Percentiles rank a stretch among this genome's conserved stretches.
Conservation (phyloP, 1,140 invertebrate species). For the Agraylea sexmaculata region DNA sequence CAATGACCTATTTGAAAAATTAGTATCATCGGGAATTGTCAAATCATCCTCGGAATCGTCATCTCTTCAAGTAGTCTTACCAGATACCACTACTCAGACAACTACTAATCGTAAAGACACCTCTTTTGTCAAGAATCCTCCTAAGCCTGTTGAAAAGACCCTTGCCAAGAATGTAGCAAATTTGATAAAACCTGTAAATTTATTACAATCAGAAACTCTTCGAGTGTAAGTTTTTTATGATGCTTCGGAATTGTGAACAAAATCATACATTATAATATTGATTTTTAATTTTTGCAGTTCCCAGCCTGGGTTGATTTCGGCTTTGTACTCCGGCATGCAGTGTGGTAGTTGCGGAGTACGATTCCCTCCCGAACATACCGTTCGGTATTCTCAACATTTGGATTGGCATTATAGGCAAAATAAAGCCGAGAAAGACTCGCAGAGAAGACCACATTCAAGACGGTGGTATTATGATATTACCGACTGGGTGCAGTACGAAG, state of each 20-base stretch:
- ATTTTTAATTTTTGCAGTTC: constrained; percentile 35
- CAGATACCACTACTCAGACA: constrained; percentile 1
- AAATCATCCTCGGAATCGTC: constrained; percentile 29
- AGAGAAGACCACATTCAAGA: constrained; percentile 67
- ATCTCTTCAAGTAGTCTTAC: constrained; percentile 7
- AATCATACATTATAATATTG: not conserved
- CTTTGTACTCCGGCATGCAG: constrained; percentile 79
- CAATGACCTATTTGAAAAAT: constrained; percentile 68
- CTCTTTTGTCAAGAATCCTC: not conserved
- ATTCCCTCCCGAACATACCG: constrained; percentile 77
- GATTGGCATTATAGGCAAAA: constrained; percentile 98
- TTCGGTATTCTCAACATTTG: constrained; percentile 82
- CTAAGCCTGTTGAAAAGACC: constrained; percentile 6
- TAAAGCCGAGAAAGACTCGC: constrained; percentile 71
- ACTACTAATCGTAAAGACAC: not conserved
- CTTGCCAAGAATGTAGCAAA: constrained; percentile 15
- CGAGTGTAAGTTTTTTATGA: constrained; percentile 52
- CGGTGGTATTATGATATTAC: constrained; percentile 82
- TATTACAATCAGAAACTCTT: constrained; percentile 57
- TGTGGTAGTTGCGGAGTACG: constrained; percentile 88
- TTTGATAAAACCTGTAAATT: constrained; percentile 48
- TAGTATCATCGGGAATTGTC: constrained; percentile 76
- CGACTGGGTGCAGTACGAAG: constrained; percentile 92
- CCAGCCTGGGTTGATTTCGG: constrained; percentile 52
- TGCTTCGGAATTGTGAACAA: not conserved